These are phyloP conservation scores for Malthinus seriepunctatus DNA, from an alignment of 2,888 invertebrate species.

Conservation along the genomic window DNA sequence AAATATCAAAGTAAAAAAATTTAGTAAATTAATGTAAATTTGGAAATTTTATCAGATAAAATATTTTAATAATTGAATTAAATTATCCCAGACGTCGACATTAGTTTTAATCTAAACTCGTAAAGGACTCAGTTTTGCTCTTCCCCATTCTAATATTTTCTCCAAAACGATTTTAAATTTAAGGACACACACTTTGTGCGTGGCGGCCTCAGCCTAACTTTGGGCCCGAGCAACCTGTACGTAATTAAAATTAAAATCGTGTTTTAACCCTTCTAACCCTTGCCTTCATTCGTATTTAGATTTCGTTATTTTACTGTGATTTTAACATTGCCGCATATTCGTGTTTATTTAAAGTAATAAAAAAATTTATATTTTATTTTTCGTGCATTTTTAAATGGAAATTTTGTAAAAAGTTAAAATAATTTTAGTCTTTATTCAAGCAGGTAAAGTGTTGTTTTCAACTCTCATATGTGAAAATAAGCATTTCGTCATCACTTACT, in stretches of 20 bases:
- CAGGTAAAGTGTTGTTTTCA: no score
- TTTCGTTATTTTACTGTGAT: constrained; percentile 21
- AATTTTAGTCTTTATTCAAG: no score
- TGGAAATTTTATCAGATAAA: background rate
- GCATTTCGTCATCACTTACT: no score
- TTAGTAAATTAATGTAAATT: no score
- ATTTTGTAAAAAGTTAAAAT: no score
- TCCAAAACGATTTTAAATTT: constrained; percentile 26
- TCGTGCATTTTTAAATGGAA: background rate
- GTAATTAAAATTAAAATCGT: constrained; percentile 28
- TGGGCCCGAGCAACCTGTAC: constrained; percentile 20
- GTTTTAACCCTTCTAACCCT: constrained; percentile 11
- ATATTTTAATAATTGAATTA: constrained; percentile 6
- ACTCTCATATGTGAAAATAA: no score
- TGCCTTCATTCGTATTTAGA: constrained; percentile 21
- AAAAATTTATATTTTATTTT: background rate
- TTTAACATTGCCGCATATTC: background rate
- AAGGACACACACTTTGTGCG: constrained; percentile 23
- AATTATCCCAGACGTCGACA: background rate
- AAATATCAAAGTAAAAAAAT: no score
- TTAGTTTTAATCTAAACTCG: constrained; percentile 19
- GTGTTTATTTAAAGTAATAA: constrained; percentile 1
- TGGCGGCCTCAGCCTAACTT: constrained; percentile 8
- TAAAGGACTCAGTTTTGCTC: constrained; percentile 14
- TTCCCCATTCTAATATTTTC: constrained; percentile 21